Conservation (phyloP, 2,888 invertebrate genomes). For the Hirtodrosophila alboralis region DNA sequence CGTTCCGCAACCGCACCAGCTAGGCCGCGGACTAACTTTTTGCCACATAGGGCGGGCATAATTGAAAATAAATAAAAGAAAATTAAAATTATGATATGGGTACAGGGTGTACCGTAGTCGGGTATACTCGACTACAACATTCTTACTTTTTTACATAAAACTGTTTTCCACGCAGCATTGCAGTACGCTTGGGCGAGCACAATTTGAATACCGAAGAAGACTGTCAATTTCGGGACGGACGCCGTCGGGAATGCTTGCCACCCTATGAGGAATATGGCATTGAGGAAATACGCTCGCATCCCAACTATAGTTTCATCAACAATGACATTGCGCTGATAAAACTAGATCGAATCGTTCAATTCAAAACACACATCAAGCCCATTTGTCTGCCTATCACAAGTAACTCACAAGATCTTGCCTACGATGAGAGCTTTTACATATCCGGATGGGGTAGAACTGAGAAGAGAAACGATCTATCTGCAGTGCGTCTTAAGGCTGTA, state of each 20-base stretch:
- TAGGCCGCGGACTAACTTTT: no score
- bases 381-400: constrained; percentile 78
- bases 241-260: constrained; percentile 77
- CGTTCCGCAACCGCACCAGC: no score
- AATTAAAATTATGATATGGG: no score
- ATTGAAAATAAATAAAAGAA: no score
- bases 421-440: constrained; percentile 60
- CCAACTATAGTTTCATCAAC: constrained; percentile 84
- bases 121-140: no score
- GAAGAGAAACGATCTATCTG: constrained; percentile 31
- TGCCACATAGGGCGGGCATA: no score
- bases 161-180: constrained; percentile 78
- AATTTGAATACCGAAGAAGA: constrained; percentile 75
- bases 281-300: constrained; percentile 84
- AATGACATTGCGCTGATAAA: constrained; percentile 87
- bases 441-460: constrained; percentile 82
- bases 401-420: constrained; percentile 21
- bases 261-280: constrained; percentile 83
- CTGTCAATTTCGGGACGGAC: constrained; percentile 67
- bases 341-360: constrained; percentile 62
- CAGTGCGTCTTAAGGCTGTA: constrained; percentile 66
- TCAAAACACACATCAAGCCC: constrained; percentile 71
- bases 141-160: no score
- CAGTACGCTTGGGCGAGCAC: constrained; percentile 84
- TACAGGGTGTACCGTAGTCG: no score